A percentile compares a stretch with the other conserved stretches of the same genome.
Evolutionary conservation across 2,797 vertebrate species (phyloP).

Genomic region (Phoebastria nigripes): DNA sequence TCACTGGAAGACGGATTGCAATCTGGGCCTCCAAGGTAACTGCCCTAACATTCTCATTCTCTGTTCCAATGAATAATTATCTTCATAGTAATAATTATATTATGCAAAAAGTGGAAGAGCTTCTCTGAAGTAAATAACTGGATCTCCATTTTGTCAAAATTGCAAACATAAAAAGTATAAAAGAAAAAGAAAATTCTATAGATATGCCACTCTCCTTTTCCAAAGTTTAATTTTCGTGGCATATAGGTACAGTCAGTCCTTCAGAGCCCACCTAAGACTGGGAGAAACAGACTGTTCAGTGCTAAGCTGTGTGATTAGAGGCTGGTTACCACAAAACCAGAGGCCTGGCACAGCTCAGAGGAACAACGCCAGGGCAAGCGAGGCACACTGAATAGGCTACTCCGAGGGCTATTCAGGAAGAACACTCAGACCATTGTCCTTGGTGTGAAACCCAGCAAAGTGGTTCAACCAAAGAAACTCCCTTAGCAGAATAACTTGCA

Average conservation of each 20-base stretch:
- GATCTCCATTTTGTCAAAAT: neutral
- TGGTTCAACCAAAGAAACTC: neutral
- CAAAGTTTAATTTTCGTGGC: neutral
- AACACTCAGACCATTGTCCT: neutral
- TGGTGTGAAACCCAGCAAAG: neutral
- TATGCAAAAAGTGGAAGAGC: neutral
- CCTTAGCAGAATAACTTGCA: neutral
- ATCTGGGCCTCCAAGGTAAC: neutral
- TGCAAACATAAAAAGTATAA: neutral
- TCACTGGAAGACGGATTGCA: neutral
- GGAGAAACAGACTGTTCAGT: neutral
- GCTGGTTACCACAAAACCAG: neutral
- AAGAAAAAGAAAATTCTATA: neutral
- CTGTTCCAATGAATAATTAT: neutral
- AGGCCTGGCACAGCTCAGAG: neutral
- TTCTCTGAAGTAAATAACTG: neutral
- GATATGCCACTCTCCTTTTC: neutral
- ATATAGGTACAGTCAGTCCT: neutral
- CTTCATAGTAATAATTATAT: neutral
- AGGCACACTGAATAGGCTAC: accelerated
- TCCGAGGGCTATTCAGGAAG: neutral
- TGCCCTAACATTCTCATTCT: neutral
- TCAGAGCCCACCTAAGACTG: neutral
- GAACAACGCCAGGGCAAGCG: neutral
- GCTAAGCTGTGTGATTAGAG: neutral